Conservation (phyloP, 2,797 vertebrate species). For the Sebastes goodei region DNA sequence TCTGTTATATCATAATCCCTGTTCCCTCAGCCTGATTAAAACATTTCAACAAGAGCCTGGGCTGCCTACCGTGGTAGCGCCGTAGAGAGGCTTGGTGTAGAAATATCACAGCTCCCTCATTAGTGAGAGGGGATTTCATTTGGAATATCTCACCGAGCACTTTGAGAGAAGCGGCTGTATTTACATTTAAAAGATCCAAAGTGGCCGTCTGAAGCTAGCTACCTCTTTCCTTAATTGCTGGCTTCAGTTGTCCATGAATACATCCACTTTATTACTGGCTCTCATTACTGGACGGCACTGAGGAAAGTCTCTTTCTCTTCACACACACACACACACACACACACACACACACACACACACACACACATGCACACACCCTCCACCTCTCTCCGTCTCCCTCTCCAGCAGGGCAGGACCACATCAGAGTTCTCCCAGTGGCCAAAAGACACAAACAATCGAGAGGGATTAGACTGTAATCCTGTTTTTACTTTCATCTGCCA, state of each 20-base stretch:
- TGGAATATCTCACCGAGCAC: conserved; percentile 78
- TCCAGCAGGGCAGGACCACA: conserved; percentile 68
- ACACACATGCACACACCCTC: not conserved
- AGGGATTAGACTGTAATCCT: conserved; percentile 84
- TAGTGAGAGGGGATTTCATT: conserved; percentile 84
- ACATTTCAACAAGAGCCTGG: conserved; percentile 75
- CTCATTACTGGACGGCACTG: conserved; percentile 81
- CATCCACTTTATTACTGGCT: conserved; percentile 79
- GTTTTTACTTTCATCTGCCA: conserved; percentile 82
- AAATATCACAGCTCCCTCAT: conserved; percentile 85
- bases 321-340: not conserved
- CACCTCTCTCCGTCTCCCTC: conserved; percentile 42
- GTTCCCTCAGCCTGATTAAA: conserved; percentile 80
- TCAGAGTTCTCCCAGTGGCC: conserved; percentile 75
- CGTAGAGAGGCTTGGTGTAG: conserved; percentile 62
- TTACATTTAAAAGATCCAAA: conserved; percentile 88
- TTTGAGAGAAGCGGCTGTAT: conserved; percentile 81
- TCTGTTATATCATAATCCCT: conserved; percentile 81
- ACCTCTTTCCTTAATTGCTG: conserved; percentile 85
- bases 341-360: not conserved
- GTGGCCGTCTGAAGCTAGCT: conserved; percentile 81
- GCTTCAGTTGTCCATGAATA: conserved; percentile 84
- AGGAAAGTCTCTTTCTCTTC: conserved; percentile 54
- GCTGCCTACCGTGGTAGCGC: conserved; percentile 68
- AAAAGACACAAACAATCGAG: conserved; percentile 83